These are phyloP conservation scores for Tiaroga cobitis DNA, from an alignment of 2,797 vertebrate species.

Conservation along the genomic window DNA sequence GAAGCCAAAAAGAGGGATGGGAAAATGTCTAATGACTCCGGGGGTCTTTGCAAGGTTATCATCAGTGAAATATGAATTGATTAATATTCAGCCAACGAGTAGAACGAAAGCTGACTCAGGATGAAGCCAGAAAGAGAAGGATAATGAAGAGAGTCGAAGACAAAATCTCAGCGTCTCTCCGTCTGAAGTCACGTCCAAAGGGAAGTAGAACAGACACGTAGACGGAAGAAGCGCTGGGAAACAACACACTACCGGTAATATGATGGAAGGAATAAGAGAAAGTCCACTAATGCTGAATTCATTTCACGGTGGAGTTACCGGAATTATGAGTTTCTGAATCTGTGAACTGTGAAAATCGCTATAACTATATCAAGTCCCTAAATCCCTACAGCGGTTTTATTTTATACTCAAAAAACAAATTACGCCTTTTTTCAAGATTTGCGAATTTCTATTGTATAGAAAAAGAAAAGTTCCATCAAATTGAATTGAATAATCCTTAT, in stretches of 20 bases:
- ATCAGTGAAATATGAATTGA: conserved; percentile 47
- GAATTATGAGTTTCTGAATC: background rate
- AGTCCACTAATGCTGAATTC: background rate
- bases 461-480: background rate
- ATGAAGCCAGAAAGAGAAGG: background rate
- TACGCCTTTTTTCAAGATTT: too few relatives aligned
- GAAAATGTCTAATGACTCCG: conserved; percentile 49
- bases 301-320: background rate
- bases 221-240: too few relatives aligned
- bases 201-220: background rate
- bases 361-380: background rate
- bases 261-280: background rate
- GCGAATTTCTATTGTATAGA: background rate
- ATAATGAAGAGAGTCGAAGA: conserved; percentile 5
- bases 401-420: background rate
- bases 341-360: background rate
- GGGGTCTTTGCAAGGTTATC: conserved; percentile 59
- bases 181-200: background rate
- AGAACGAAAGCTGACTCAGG: conserved; percentile 11
- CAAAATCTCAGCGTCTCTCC: background rate
- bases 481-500: background rate
- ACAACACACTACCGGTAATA: background rate
- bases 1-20: conserved; percentile 33
- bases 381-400: background rate
- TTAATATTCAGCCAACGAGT: conserved; percentile 10